Percentiles rank a stretch among this genome's conserved stretches.
These are phyloP conservation scores for Octodonta nipae DNA, from an alignment of 2,888 invertebrate species.

Conservation along the genomic window DNA sequence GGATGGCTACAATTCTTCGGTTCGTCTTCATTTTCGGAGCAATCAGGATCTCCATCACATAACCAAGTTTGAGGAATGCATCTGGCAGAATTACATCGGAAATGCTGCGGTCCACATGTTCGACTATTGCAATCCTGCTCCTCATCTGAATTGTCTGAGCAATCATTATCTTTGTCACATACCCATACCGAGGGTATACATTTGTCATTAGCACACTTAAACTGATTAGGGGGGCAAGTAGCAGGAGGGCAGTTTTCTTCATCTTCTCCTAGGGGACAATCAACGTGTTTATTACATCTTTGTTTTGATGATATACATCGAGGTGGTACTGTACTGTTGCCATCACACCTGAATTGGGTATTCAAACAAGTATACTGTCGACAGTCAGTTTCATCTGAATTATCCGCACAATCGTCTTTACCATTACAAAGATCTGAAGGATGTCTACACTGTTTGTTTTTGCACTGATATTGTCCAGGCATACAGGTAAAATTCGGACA, in stretches of 20 bases:
- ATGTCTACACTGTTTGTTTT: conserved; percentile 58
- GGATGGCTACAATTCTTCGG: conserved; percentile 43
- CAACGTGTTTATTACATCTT: conserved; percentile 57
- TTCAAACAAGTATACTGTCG: conserved; percentile 58
- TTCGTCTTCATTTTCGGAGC: conserved; percentile 72
- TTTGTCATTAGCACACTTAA: conserved; percentile 54
- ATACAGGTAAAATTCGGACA: conserved; percentile 64
- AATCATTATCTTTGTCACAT: conserved; percentile 67
- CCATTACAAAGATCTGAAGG: conserved; percentile 76
- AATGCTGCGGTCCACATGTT: conserved; percentile 41
- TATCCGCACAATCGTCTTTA: conserved; percentile 58
- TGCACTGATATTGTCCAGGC: conserved; percentile 78
- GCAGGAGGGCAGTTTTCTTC: conserved; percentile 57
- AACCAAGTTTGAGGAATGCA: conserved; percentile 66
- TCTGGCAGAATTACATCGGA: conserved; percentile 49
- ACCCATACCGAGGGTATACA: conserved; percentile 72
- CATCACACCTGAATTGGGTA: conserved; percentile 48
- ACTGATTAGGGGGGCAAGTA: conserved; percentile 54
- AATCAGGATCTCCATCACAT: conserved; percentile 71
- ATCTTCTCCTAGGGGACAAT: conserved; percentile 61
- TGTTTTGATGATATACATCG: conserved; percentile 48
- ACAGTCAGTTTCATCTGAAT: conserved; percentile 67
- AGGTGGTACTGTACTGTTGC: conserved; percentile 44
- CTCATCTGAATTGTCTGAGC: conserved; percentile 53
- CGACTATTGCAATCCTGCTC: conserved; percentile 38